phyloP scores from a whole-genome alignment of 2,888 invertebrate species.

The Agrilus mali region DNA sequence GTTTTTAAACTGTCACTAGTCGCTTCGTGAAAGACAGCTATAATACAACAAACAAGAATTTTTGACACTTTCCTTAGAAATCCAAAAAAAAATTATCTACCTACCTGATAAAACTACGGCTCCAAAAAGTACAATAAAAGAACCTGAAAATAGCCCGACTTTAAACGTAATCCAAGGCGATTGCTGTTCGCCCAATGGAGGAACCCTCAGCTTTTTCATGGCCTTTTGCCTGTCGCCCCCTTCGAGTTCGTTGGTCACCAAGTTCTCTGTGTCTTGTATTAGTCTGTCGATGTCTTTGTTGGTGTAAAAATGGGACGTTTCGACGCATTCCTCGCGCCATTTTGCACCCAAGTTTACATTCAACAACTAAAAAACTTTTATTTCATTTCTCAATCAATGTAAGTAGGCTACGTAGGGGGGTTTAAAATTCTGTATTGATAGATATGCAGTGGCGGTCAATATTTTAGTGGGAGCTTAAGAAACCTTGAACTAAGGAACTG shows the following conservation, averaged over 20 bases:
- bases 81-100: not conserved
- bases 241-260: constrained; percentile 58
- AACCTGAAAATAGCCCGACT: constrained; percentile 73
- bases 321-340: constrained; percentile 70
- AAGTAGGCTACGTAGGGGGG: too few relatives aligned
- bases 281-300: constrained; percentile 77
- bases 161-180: constrained; percentile 75
- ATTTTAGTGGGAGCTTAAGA: too few relatives aligned
- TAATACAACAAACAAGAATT: too few relatives aligned
- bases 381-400: not conserved
- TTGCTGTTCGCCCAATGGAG: constrained; percentile 73
- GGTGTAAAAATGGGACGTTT: constrained; percentile 70
- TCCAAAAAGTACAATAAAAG: constrained; percentile 61
- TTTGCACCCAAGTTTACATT: constrained; percentile 57
- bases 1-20: constrained; percentile 47
- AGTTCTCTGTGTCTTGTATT: constrained; percentile 65
- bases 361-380: constrained; percentile 37
- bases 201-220: constrained; percentile 77
- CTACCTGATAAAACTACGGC: constrained; percentile 59
- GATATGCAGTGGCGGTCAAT: too few relatives aligned
- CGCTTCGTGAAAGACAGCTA: constrained; percentile 40
- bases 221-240: constrained; percentile 72
- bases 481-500: too few relatives aligned
- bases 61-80: too few relatives aligned
- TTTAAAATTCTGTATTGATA: too few relatives aligned